Percentiles rank a stretch among this genome's conserved stretches.
phyloP scores from a whole-genome alignment of 1,140 invertebrate genomes.

The Tetramorium alpestre region DNA sequence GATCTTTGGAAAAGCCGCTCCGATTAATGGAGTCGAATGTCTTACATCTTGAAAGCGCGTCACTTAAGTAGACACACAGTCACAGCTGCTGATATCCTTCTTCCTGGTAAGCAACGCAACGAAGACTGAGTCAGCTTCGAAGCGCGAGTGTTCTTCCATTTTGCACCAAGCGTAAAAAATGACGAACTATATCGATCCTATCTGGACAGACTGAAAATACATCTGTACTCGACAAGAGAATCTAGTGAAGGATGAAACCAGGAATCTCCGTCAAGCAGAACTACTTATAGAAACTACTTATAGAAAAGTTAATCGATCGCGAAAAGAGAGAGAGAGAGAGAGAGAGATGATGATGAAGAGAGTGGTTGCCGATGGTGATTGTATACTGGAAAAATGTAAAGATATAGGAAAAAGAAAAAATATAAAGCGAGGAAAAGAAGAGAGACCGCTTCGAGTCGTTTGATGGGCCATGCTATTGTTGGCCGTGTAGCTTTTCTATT shows the following conservation, averaged over 20 bases:
- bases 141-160: slow-evolving; percentile 61
- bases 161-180: slow-evolving; percentile 29
- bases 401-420: neutral
- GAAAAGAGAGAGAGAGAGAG: neutral
- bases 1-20: slow-evolving; percentile 49
- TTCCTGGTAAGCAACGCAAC: slow-evolving; percentile 59
- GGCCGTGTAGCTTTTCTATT: slow-evolving; percentile 33
- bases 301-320: slow-evolving; percentile 5
- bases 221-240: neutral
- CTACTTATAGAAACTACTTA: neutral
- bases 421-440: neutral
- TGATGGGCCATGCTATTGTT: slow-evolving; percentile 45
- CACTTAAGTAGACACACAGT: slow-evolving; percentile 42
- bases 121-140: slow-evolving; percentile 53
- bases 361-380: neutral
- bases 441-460: slow-evolving; percentile 47
- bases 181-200: slow-evolving; percentile 33
- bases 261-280: slow-evolving; percentile 7
- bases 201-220: slow-evolving; percentile 6
- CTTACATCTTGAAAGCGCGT: slow-evolving; percentile 25
- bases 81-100: slow-evolving; percentile 55
- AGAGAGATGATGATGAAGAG: neutral
- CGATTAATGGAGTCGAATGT: slow-evolving; percentile 30
- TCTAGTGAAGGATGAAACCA: slow-evolving; percentile 8
- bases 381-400: slow-evolving; percentile 8